Conservation (phyloP, 2,888 invertebrate genomes). For the Oscheius sp. region DNA sequence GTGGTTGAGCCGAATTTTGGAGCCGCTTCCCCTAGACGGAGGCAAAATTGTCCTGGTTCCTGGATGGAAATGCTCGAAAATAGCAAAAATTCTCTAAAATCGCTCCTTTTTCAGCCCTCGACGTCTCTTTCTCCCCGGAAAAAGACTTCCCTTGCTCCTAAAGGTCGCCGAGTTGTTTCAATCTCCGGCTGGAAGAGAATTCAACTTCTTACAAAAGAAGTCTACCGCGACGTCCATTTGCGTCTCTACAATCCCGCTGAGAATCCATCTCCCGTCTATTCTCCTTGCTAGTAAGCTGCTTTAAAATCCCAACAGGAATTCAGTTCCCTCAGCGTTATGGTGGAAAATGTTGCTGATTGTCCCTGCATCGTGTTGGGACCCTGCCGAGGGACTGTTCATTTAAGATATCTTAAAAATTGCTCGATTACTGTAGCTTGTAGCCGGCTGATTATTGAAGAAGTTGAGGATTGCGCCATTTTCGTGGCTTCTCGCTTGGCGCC, state of each 20-base stretch:
- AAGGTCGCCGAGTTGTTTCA: constrained; percentile 9
- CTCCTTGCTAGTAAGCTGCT: background rate
- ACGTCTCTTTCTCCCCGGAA: background rate
- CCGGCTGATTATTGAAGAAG: background rate
- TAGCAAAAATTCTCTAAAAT: too few relatives aligned
- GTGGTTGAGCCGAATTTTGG: too few relatives aligned
- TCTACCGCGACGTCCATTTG: constrained; percentile 16
- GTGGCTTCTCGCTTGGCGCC: background rate
- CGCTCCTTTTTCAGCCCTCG: background rate
- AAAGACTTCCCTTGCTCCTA: constrained; percentile 21
- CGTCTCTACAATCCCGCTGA: background rate
- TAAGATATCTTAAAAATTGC: constrained; percentile 2
- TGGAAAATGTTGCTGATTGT: constrained; percentile 20
- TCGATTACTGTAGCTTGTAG: constrained; percentile 19
- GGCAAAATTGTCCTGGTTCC: background rate
- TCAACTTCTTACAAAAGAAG: constrained; percentile 12
- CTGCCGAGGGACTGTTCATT: constrained; percentile 13
- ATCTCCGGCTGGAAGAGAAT: constrained; percentile 14
- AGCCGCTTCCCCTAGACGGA: background rate
- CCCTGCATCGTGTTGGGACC: constrained; percentile 26
- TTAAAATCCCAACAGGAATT: background rate
- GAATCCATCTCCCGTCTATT: constrained; percentile 8
- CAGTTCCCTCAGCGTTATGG: constrained; percentile 11
- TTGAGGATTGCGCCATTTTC: constrained; percentile 11
- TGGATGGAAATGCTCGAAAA: too few relatives aligned